A percentile compares a stretch with the other conserved stretches of the same genome.
Evolutionary conservation across 2,113 vertebrate species (phyloP).

Genomic region (Pygoscelis antarcticus): DNA sequence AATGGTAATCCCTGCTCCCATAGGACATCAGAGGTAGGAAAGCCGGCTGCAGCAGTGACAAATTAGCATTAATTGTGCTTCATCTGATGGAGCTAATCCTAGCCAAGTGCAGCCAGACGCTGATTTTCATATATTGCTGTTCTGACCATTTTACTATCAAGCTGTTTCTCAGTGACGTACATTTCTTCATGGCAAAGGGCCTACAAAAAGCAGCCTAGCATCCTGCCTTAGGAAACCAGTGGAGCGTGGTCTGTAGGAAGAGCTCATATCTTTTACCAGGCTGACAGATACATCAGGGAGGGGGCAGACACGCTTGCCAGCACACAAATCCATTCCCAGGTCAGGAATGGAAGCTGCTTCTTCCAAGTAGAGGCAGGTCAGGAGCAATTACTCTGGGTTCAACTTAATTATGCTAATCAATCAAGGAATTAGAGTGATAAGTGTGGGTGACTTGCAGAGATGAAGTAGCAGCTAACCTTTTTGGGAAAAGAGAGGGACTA

Average conservation of each 20-base stretch:
- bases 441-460: not conserved
- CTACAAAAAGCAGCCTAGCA: not conserved
- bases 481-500: not conserved
- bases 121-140: not conserved
- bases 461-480: not conserved
- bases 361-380: not conserved
- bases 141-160: not conserved
- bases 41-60: not conserved
- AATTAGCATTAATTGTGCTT: constrained; percentile 20
- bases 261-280: not conserved
- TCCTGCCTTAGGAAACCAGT: not conserved
- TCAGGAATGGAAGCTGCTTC: not conserved
- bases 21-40: not conserved
- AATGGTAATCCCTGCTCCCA: not conserved
- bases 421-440: not conserved
- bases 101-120: not conserved
- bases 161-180: not conserved
- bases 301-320: not conserved
- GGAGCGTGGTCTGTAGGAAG: not conserved
- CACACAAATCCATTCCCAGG: not conserved
- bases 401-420: not conserved
- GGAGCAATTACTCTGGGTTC: not conserved
- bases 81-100: not conserved
- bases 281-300: not conserved
- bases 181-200: not conserved